phyloP scores from a whole-genome alignment of 2,113 vertebrate species.

The Petrocephalus microphthalmus region DNA sequence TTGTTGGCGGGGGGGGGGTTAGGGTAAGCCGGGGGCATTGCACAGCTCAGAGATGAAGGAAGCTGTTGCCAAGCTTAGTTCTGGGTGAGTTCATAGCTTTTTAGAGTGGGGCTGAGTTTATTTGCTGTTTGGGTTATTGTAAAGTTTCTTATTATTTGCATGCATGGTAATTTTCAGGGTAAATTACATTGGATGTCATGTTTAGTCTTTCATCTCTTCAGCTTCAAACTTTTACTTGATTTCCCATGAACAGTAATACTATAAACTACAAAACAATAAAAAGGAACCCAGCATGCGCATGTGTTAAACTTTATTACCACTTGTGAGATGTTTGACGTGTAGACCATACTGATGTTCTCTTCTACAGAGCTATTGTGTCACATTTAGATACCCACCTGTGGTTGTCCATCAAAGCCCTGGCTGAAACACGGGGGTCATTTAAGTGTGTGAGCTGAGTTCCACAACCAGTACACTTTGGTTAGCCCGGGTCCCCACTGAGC shows the following conservation, averaged over 20 bases:
- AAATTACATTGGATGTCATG: not conserved
- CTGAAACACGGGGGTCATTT: conserved; percentile 15
- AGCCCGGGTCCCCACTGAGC: not conserved
- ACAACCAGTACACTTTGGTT: not conserved
- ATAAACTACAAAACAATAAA: not conserved
- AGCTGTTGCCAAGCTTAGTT: not conserved
- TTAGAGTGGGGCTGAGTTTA: not conserved
- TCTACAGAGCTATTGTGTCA: not conserved
- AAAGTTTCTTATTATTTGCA: not conserved
- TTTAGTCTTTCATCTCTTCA: not conserved
- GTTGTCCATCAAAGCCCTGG: conserved; percentile 3
- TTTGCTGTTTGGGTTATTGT: not conserved
- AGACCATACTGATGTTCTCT: not conserved
- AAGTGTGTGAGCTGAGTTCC: conserved; percentile 8
- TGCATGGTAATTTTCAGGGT: not conserved
- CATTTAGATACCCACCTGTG: not conserved
- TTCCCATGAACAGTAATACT: not conserved
- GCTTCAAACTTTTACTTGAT: not conserved
- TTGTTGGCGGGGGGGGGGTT: not conserved
- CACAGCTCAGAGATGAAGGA: not conserved
- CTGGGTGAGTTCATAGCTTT: not conserved
- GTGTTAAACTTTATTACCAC: not conserved
- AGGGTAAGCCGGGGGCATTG: not conserved
- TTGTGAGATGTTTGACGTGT: not conserved
- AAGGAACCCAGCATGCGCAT: not conserved